Percentiles rank a stretch among this genome's conserved stretches.
Evolutionary conservation across 2,888 invertebrate genomes (phyloP).

Genomic region (Eilema griseolum): DNA sequence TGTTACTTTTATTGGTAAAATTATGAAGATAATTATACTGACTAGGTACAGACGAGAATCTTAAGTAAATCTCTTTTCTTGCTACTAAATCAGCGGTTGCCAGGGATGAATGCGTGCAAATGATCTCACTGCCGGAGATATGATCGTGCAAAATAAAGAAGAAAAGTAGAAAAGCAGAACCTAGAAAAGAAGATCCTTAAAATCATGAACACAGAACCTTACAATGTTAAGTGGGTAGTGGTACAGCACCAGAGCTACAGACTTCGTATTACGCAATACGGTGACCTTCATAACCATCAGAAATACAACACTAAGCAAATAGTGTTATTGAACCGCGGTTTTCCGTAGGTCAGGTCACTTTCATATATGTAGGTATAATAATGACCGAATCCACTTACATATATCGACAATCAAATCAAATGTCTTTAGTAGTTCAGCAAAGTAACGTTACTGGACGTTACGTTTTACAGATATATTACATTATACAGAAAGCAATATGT

Average conservation of each 20-base stretch:
- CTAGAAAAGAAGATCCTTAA: no score
- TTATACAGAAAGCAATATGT: no score
- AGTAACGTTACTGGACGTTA: background rate
- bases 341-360: background rate
- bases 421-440: conserved; percentile 1
- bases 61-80: no score
- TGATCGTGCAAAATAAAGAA: no score
- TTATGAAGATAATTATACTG: no score
- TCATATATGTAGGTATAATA: background rate
- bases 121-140: no score
- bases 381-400: background rate
- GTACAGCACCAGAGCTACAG: no score
- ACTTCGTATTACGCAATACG: background rate
- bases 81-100: background rate
- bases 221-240: no score
- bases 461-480: no score
- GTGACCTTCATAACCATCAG: background rate
- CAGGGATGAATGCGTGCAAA: background rate
- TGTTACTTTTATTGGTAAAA: no score
- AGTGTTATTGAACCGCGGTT: background rate
- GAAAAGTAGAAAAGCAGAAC: background rate
- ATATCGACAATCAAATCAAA: background rate
- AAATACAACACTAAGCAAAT: background rate
- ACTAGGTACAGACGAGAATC: no score
- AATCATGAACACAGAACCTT: no score